Evolutionary conservation across 2,113 vertebrate species (phyloP).

Genomic region (Hippocampus abdominalis): DNA sequence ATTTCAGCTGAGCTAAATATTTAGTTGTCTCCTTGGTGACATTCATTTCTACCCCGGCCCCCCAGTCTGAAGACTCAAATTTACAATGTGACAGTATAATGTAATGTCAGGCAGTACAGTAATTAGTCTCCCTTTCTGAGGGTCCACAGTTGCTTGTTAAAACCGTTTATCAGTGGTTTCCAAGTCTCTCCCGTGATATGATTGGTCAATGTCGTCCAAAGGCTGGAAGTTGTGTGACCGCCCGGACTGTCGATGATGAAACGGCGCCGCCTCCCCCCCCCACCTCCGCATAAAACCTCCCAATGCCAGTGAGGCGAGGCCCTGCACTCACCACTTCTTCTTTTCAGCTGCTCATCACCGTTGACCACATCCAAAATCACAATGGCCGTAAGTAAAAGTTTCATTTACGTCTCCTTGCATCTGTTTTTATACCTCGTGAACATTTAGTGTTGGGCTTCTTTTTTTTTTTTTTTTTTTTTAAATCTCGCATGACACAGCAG

Average conservation of each 20-base stretch:
- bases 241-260: constrained; percentile 40
- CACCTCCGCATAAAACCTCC: constrained; percentile 37
- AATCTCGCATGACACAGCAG: constrained; percentile 3
- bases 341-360: neutral
- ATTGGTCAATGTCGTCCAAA: neutral
- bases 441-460: neutral
- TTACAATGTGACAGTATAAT: constrained; percentile 16
- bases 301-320: constrained; percentile 17
- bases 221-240: constrained; percentile 19
- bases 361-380: constrained; percentile 40
- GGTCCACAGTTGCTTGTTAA: constrained; percentile 16
- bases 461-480: too few relatives aligned
- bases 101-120: constrained; percentile 19
- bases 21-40: constrained; percentile 56
- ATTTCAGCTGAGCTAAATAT: constrained; percentile 52
- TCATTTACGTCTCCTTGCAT: neutral
- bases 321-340: constrained; percentile 29
- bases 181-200: constrained; percentile 5
- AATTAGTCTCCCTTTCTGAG: constrained; percentile 5
- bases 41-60: constrained; percentile 43
- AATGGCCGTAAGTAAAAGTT: constrained; percentile 49
- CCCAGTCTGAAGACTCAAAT: constrained; percentile 19
- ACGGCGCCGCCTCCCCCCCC: constrained; percentile 15
- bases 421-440: neutral
- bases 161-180: constrained; percentile 6